Evolutionary conservation across 2,888 invertebrate genomes (phyloP).

Genomic region (Acleris sparsana): DNA sequence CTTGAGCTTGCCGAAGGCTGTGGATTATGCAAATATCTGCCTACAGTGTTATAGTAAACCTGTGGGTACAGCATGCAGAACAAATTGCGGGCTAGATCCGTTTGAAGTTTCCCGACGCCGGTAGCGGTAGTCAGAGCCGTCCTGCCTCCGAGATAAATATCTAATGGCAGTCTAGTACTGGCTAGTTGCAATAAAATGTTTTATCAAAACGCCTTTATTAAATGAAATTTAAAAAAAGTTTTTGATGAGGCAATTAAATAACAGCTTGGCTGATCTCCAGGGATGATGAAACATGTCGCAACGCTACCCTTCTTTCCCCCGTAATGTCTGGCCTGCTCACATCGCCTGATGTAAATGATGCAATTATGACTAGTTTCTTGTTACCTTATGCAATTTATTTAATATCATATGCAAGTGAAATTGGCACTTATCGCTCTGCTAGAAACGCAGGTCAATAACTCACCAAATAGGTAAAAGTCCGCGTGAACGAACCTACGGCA

Average conservation of each 20-base stretch:
- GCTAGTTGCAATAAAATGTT: slow-evolving; percentile 17
- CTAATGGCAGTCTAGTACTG: slow-evolving; percentile 16
- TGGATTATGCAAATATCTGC: slow-evolving; percentile 52
- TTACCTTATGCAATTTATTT: slow-evolving; percentile 12
- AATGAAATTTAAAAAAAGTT: slow-evolving; percentile 20
- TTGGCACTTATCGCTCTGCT: slow-evolving; percentile 5
- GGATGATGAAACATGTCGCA: slow-evolving; percentile 33
- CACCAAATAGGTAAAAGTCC: slow-evolving; percentile 27
- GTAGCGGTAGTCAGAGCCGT: slow-evolving; percentile 47
- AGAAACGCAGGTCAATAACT: slow-evolving; percentile 21
- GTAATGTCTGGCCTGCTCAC: slow-evolving; percentile 2
- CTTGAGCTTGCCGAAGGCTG: slow-evolving; percentile 51
- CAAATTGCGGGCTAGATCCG: slow-evolving; percentile 53
- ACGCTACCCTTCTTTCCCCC: slow-evolving; percentile 8
- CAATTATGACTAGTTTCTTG: slow-evolving; percentile 16
- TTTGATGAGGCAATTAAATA: slow-evolving; percentile 1
- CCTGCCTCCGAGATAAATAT: slow-evolving; percentile 38
- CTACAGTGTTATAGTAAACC: slow-evolving; percentile 35
- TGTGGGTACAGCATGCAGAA: slow-evolving; percentile 44
- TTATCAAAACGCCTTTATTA: slow-evolving; percentile 18
- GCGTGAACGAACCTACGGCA: slow-evolving; percentile 41
- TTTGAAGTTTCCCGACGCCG: slow-evolving; percentile 46
- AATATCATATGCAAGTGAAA: neutral
- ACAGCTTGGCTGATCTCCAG: slow-evolving; percentile 21
- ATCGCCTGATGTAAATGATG: slow-evolving; percentile 4